Conservation (phyloP, 2,797 vertebrate genomes). For the Hephaestus fuliginosus region DNA sequence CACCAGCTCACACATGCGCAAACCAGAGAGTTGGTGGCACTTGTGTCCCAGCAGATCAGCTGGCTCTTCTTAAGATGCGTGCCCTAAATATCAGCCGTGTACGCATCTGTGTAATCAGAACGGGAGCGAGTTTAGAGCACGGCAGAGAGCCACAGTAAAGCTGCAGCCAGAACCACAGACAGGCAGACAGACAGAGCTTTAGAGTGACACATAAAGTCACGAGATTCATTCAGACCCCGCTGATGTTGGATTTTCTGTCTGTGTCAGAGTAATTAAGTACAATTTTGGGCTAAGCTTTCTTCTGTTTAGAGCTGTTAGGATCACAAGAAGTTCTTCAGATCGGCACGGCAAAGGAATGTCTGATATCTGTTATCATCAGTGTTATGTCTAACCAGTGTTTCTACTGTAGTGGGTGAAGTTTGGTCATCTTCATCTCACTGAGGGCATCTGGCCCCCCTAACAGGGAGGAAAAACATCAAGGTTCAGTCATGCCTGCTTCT, state of each 20-base stretch:
- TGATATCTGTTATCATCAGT: not conserved
- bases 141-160: constrained; percentile 48
- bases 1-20: constrained; percentile 19
- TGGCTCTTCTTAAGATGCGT: constrained; percentile 71
- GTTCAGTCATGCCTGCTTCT: not conserved
- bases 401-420: not conserved
- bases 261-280: constrained; percentile 34
- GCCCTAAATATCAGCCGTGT: constrained; percentile 80
- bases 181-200: constrained; percentile 53
- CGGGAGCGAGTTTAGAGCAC: constrained; percentile 36
- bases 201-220: constrained; percentile 56
- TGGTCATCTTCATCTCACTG: not conserved
- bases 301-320: constrained; percentile 13
- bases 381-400: not conserved
- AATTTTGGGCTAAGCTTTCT: constrained; percentile 29
- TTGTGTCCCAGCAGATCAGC: constrained; percentile 59
- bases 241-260: constrained; percentile 33
- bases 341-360: not conserved
- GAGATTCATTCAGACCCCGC: constrained; percentile 17
- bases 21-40: constrained; percentile 23
- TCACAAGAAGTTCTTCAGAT: constrained; percentile 2
- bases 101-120: constrained; percentile 77
- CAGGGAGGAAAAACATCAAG: not conserved
- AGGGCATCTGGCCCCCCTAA: too few relatives aligned
- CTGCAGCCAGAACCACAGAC: constrained; percentile 34